phyloP scores from a whole-genome alignment of 2,113 vertebrate genomes.

The Bubo bubo region DNA sequence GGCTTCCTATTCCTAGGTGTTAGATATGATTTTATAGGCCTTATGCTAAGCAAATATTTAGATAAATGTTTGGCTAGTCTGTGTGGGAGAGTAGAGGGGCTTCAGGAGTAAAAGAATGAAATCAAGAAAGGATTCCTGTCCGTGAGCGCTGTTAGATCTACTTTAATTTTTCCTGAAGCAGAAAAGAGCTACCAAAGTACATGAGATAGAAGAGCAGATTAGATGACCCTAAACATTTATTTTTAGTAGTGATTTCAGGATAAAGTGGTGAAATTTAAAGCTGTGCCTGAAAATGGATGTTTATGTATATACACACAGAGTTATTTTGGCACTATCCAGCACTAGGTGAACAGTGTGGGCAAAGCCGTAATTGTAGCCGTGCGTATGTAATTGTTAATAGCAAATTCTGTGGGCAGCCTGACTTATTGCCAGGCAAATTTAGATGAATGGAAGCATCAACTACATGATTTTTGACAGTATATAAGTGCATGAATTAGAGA shows the following conservation, averaged over 20 bases:
- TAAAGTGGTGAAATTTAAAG: background rate
- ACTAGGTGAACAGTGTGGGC: conserved; percentile 20
- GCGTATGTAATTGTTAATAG: conserved; percentile 4
- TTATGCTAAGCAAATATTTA: background rate
- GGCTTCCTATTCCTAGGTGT: background rate
- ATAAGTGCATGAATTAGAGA: background rate
- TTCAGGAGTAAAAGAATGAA: background rate
- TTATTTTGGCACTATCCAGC: background rate
- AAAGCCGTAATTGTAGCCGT: background rate
- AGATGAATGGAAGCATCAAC: conserved; percentile 17
- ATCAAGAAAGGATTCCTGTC: background rate
- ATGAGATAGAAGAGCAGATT: background rate
- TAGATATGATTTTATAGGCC: background rate
- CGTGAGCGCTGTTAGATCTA: background rate
- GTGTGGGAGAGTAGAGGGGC: background rate
- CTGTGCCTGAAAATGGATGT: background rate
- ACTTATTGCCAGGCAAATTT: conserved; percentile 25
- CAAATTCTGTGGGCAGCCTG: conserved; percentile 41
- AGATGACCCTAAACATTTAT: background rate
- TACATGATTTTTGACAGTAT: background rate
- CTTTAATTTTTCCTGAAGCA: background rate
- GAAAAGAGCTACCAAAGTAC: background rate
- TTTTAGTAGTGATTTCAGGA: background rate
- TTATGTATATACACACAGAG: background rate
- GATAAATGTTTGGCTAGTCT: background rate